Base-by-base conservation (phyloP, 2,888 invertebrate species). In the Monopis laevigella region DNA sequence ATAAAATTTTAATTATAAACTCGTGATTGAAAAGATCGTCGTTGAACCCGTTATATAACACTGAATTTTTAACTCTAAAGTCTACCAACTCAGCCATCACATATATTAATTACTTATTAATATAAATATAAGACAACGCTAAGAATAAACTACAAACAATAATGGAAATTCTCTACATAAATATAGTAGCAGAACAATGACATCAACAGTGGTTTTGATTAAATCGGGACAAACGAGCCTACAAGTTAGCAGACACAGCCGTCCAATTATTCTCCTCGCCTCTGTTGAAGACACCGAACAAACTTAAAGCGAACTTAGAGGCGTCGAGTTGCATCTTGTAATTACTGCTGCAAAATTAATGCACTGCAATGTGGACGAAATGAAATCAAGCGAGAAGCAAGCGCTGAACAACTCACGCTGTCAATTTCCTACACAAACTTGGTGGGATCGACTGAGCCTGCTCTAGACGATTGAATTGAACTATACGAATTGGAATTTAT, bases 311-410 rank as follows among this genome's bases (percentile, higher is more conserved):
- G 62, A 69, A 72, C 64, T 66, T 6, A 59, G 62, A 65, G 61
- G 63, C 64, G 71, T 59, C 69, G 66, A 65, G 68, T 67, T 61
- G 66, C 59, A 68, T 71, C 73, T 72, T 69, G 73, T 77, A 77
- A 77, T 78, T 77, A 77, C 75, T 62, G 67, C 66, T 75, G 73
- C 72, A 77, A 75, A 74, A 77, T 75, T 75, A 78, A 77, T 77
- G 75, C 72, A 72, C 66, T 63, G 65, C 68, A 72, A 75, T 73
- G 72, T 67, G 68, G 62, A 66, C 67, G 69, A 72, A 77, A 77
- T 74, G 72, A 74, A 77, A 71, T 71, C 70, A 56, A 40, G 70
- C 62, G 64, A 65, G 73, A 62, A 73, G 72, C 53, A 55, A 32
- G 17, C 14, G n/a, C 21, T 52, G 54, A 51, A 55, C 55, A 51